Percentiles rank a stretch among this genome's conserved stretches.
phyloP scores from a whole-genome alignment of 2,797 vertebrate species.

The Adrianichthys oophorus region DNA sequence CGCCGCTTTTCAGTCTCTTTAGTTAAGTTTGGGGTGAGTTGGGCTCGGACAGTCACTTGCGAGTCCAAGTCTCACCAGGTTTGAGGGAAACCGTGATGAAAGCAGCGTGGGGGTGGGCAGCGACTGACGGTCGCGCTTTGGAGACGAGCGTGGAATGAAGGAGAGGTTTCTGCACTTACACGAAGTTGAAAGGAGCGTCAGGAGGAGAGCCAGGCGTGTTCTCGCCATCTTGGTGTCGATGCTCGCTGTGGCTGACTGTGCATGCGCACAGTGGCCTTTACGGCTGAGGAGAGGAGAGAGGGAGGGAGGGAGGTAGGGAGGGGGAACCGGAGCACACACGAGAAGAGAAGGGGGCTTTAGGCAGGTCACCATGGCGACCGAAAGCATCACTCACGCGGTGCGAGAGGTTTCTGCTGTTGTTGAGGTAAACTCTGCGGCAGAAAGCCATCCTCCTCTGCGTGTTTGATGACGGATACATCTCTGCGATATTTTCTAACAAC shows the following conservation, averaged over 20 bases:
- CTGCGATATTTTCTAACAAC: no score
- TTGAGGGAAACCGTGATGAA: constrained; percentile 6
- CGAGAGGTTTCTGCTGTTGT: constrained; percentile 60
- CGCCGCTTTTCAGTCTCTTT: background rate
- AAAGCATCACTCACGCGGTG: constrained; percentile 73
- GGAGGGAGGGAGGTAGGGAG: constrained; percentile 56
- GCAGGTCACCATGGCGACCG: constrained; percentile 75
- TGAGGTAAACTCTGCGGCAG: constrained; percentile 5
- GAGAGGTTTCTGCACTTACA: constrained; percentile 71
- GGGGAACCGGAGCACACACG: constrained; percentile 37
- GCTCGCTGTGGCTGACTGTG: constrained; percentile 70
- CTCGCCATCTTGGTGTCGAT: constrained; percentile 85
- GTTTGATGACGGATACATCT: no score
- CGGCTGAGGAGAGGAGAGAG: constrained; percentile 68
- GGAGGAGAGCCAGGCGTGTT: constrained; percentile 76
- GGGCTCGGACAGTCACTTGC: constrained; percentile 25
- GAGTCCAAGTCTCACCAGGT: background rate
- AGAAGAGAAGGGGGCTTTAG: constrained; percentile 7
- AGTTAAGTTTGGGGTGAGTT: constrained; percentile 48
- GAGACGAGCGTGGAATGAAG: background rate
- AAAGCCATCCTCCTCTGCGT: no score
- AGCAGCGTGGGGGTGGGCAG: constrained; percentile 13
- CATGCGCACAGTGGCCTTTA: constrained; percentile 80
- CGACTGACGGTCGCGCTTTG: background rate
- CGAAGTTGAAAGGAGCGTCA: constrained; percentile 80